A percentile compares a stretch with the other conserved stretches of the same genome.
These are phyloP conservation scores for Lagorchestes hirsutus DNA, from an alignment of 2,797 vertebrate species.

Conservation along the genomic window DNA sequence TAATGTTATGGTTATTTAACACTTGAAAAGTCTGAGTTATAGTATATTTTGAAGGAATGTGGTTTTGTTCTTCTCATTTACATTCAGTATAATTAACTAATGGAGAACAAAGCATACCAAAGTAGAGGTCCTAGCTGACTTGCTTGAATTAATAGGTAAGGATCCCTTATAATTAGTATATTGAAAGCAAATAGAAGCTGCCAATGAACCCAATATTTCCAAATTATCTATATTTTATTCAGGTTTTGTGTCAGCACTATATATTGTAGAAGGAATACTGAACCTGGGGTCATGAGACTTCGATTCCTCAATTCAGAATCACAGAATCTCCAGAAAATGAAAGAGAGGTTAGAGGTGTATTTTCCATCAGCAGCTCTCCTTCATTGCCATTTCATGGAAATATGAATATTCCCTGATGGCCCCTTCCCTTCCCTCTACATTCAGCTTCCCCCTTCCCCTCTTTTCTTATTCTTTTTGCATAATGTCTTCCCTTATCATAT, in stretches of 20 bases:
- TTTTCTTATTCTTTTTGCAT: neutral
- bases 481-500: neutral
- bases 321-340: neutral
- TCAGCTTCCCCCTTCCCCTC: neutral
- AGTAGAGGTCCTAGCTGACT: neutral
- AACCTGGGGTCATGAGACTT: neutral
- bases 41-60: neutral
- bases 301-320: neutral
- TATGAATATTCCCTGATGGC: neutral
- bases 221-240: neutral
- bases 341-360: neutral
- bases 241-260: neutral
- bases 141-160: neutral
- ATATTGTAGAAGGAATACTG: neutral
- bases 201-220: neutral
- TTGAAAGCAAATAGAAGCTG: neutral
- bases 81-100: neutral
- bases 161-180: neutral
- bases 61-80: neutral
- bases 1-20: neutral
- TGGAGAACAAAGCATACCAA: slow-evolving; percentile 1
- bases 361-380: neutral
- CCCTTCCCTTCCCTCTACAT: neutral
- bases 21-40: neutral
- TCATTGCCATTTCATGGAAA: neutral